These are phyloP conservation scores for Ifrita kowaldi DNA, from an alignment of 2,113 vertebrate genomes.

Conservation along the genomic window DNA sequence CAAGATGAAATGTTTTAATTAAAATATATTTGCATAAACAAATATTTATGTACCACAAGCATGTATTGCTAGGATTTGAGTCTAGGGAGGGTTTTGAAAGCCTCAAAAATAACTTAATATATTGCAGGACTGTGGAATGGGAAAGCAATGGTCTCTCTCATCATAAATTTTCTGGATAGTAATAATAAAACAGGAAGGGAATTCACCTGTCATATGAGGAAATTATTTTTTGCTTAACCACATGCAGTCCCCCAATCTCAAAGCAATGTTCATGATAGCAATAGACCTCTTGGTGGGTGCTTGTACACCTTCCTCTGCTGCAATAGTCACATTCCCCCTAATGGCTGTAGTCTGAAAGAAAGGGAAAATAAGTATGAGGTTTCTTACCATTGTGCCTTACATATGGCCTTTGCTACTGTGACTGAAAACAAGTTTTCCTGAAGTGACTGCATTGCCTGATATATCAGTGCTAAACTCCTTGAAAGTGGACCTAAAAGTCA, in stretches of 20 bases:
- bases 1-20: slow-evolving; percentile 5
- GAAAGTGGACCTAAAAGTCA: neutral
- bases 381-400: neutral
- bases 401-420: neutral
- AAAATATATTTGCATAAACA: slow-evolving; percentile 16
- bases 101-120: neutral
- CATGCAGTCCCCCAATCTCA: neutral
- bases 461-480: neutral
- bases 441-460: neutral
- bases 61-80: neutral
- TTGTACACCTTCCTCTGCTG: neutral
- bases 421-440: neutral
- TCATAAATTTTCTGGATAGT: neutral
- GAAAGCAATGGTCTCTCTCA: neutral
- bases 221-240: neutral
- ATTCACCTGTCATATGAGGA: neutral
- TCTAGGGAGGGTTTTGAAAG: neutral
- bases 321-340: neutral
- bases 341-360: neutral
- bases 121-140: neutral
- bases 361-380: neutral
- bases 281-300: neutral
- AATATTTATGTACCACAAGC: neutral
- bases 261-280: neutral
- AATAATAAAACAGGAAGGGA: neutral